These are phyloP conservation scores for Mus musculus DNA, from an alignment of 2,113 vertebrate genomes.

Conservation along the genomic window GRCm39 chr17:63428001-63428500, in stretches of 20 bases:
- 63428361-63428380: not conserved
- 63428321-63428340: not conserved
- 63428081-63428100: not conserved
- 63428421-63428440: slow-evolving; percentile 48
- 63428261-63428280: not conserved
- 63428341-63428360: not conserved
- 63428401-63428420: not conserved
- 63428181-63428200: slow-evolving; percentile 18
- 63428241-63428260: not conserved
- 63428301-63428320: not conserved
- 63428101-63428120: slow-evolving; percentile 13
- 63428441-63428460: slow-evolving; percentile 41
- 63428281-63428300: not conserved
- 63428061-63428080: slow-evolving; percentile 18
- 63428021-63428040: not conserved
- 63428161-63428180: not conserved
- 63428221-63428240: not conserved
- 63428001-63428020: not conserved
- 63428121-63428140: not conserved
- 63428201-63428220: not conserved
- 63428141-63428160: not conserved
- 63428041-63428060: not conserved
- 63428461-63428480: slow-evolving; percentile 75
- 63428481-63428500: slow-evolving; percentile 67
- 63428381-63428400: slow-evolving; percentile 7